Base-by-base conservation (phyloP, 2,113 vertebrate species). In the Mixornis gularis region DNA sequence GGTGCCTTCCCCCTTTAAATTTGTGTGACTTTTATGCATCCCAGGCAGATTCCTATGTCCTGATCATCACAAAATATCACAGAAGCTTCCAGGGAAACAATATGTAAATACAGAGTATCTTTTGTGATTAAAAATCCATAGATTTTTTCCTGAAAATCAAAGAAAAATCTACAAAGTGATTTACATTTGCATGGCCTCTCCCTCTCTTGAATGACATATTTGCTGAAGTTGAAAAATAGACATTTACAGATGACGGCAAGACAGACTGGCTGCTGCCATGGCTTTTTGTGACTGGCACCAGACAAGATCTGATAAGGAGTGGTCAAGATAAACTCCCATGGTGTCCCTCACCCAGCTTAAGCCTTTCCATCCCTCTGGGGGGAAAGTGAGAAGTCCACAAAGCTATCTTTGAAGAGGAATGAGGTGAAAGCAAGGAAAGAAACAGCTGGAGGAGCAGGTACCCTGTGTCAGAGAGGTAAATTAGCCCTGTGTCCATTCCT, bases 271-370 rank as follows among this genome's bases (percentile, higher is more conserved):
- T 43, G 41, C 17, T 63, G 48, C n/a, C 43, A 4, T 0, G 2
- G 53, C 9, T 44, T 68, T 62, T 20, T 79, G 13, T n/a, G 58
- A 24, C 30, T 55, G 52, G 17, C 20, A 27, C 14, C 36, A 20
- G 27, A 81, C 38, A 48, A 48, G 18, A n/a, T 38, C 48, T 34
- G 60, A 64, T 19, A 51, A 85, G 58, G 40, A 91, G 25, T 52
- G 25, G 13, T 46, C 14, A 20, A 17, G 38, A 63, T 12, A 62
- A 76, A 43, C 6, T 34, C 11, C 29, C 18, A 17, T 1, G 1
- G 24, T 10, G 11, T 51, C 10, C 14, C 25, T 80, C 1, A 0
- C 17, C 13, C 73, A 55, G 9, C 12, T 64, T 0, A 0, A 88
- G 49, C 14, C 18, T 59, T 78, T 40, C 29, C 40, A 43, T 7